Evolutionary conservation across 2,888 invertebrate species (phyloP).

Genomic region (Drosophila multiciliata): DNA sequence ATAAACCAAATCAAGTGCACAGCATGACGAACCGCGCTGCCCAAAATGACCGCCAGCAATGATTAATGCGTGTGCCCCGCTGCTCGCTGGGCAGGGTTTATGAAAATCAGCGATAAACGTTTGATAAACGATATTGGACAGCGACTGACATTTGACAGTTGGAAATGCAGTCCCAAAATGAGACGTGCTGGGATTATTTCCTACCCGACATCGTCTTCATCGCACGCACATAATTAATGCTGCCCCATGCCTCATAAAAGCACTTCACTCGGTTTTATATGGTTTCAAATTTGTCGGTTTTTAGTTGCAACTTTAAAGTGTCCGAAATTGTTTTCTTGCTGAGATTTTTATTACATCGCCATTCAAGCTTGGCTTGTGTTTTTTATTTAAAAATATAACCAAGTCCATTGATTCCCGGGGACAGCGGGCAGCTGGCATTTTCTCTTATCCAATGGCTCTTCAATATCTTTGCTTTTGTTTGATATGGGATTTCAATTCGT

Average conservation of each 20-base stretch:
- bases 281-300: conserved; percentile 33
- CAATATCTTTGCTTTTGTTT: conserved; percentile 11
- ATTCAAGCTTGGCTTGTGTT: conserved; percentile 42
- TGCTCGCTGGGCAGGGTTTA: conserved; percentile 45
- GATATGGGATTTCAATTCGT: conserved; percentile 65
- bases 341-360: conserved; percentile 51
- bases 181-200: conserved; percentile 22
- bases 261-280: conserved; percentile 58
- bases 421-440: conserved; percentile 12
- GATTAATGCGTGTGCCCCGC: conserved; percentile 63
- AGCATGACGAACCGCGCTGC: conserved; percentile 65
- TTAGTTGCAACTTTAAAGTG: conserved; percentile 49
- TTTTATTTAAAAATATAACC: conserved; percentile 66
- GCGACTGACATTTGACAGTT: conserved; percentile 69
- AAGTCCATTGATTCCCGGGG: conserved; percentile 48
- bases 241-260: conserved; percentile 23
- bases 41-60: conserved; percentile 58
- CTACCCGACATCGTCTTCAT: conserved; percentile 24
- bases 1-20: conserved; percentile 48
- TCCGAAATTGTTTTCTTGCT: conserved; percentile 64
- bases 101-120: conserved; percentile 67
- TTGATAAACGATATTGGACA: conserved; percentile 69
- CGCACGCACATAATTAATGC: conserved; percentile 51
- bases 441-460: conserved; percentile 11
- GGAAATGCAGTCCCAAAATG: conserved; percentile 19